Base-by-base conservation (phyloP, 2,113 vertebrate genomes). In the Scomber scombrus region DNA sequence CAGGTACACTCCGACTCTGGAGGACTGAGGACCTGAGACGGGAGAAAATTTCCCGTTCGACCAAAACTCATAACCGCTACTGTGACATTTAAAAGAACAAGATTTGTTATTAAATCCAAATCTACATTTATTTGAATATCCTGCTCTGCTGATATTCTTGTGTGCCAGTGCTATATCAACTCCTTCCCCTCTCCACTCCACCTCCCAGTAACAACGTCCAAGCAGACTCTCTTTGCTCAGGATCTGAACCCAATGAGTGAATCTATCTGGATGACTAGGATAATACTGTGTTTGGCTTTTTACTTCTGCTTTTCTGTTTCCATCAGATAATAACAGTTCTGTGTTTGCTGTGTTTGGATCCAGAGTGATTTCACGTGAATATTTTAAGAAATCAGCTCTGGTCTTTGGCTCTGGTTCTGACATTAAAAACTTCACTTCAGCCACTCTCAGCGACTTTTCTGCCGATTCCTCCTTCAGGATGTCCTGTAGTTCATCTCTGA, bases 191-290 rank as follows among this genome's bases (percentile, higher is more conserved):
- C 31, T 8, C 19, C 76, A 51, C 57, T 75, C 65, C 71, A 84
- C 82, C 60, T 84, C 71, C 47, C 66, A 85, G 34, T 40, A 40
- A 40, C 34, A 40, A 8, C 7, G 7, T 40, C 34, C 34, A 40
- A 9, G 7, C 34, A 85, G 76, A 61, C 66, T 56, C 34, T 81
- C 74, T 69, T 13, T 78, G 7, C 84, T 82, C 70, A 82, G 52
- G 5, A 75, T 68, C 72, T 83, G 80, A 2, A 2, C 5, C 18
- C 29, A 65, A 1, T 7, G 0, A 3, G 16, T 54, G 56, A 87
- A 87, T 23, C 80, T 72, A 2, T 80, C 72, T 14, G 80, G 56
- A n/a, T 83, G 76, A 40, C 1, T 2, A 6, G 56, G 5, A 34
- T 68, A 80, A 1, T 16, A 14, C 18, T 74, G 19, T 7, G 11